Evolutionary conservation across 2,113 vertebrate species (phyloP), one percentile per base, ranked within the genome.

Genomic region (Hippopotamus amphibius): DNA sequence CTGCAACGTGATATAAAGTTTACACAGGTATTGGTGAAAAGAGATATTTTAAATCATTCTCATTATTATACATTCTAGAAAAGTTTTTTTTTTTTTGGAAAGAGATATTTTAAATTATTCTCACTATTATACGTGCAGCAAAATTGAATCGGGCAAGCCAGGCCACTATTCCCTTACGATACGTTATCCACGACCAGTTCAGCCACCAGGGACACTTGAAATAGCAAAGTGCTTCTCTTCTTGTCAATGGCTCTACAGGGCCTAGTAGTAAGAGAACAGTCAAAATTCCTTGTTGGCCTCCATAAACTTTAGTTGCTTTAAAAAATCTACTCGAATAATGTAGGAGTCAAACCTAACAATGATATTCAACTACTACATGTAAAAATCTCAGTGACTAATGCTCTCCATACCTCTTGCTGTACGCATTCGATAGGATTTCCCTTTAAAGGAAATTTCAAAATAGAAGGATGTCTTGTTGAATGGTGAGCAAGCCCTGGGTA

Each of bases 401-500:
- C 15, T 48, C 88, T 82, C 0, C 0, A 80, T 66, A 59, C 68
- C 96, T 97, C 90, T 96, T 93, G 84, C 3, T 7, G 55, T 37
- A 57, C 88, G 86, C 72, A 88, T 46, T 86, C 69, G 55, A 96
- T 98, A 96, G 65, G 24, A 93, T 94, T 96, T 97, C 90, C 76
- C 96, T 97, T 90, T 97, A 97, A 96, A 59, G 69, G 93, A 98
- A 96, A 96, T 96, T 93, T 0, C 0, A 95, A 97, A 79, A 95
- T 17, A 95, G 65, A 97, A 89, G 68, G 83, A 76, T 59, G 61
- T 66, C 95, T 97, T 96, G 80, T 94, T 96, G 50, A 88, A 77
- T 6, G 7, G 0, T 90, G 94, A 96, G 94, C 85, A 97, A 93
- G 97, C 53, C 72, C 96, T 59, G 84, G 68, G 93, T 88, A 95